Percentiles rank a stretch among this genome's conserved stretches.
phyloP scores from a whole-genome alignment of 2,797 vertebrate genomes.

The Enteromius argenteus region DNA sequence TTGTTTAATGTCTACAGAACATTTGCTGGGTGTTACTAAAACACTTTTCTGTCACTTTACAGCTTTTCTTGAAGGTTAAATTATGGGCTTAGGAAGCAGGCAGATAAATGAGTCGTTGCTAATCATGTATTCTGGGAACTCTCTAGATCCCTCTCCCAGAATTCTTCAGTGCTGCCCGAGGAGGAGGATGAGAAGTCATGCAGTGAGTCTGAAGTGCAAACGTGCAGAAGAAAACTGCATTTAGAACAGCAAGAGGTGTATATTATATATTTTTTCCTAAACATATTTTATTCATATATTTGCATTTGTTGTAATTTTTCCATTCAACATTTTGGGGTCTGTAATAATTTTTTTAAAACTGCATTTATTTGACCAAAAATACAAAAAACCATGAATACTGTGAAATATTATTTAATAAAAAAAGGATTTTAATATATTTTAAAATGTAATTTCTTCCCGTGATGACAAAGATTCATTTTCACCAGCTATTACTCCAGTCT shows the following conservation, averaged over 20 bases:
- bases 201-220: constrained; percentile 86
- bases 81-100: neutral
- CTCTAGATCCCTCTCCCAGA: constrained; percentile 90
- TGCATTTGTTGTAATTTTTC: neutral
- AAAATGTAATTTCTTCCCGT: neutral
- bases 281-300: neutral
- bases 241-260: constrained; percentile 84
- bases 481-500: neutral
- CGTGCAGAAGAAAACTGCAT: constrained; percentile 80
- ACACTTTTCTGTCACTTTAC: neutral
- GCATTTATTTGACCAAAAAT: neutral
- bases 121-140: constrained; percentile 37
- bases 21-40: neutral
- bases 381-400: neutral
- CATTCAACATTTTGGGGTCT: neutral
- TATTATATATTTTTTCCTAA: neutral
- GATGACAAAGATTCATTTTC: neutral
- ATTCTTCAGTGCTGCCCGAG: constrained; percentile 91
- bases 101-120: constrained; percentile 2
- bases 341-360: neutral
- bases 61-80: neutral
- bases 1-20: neutral
- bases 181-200: constrained; percentile 92
- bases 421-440: no score
- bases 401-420: neutral